A percentile compares a stretch with the other conserved stretches of the same genome.
phyloP scores from a whole-genome alignment of 2,797 vertebrate genomes.

The Acrocephalus scirpaceus region DNA sequence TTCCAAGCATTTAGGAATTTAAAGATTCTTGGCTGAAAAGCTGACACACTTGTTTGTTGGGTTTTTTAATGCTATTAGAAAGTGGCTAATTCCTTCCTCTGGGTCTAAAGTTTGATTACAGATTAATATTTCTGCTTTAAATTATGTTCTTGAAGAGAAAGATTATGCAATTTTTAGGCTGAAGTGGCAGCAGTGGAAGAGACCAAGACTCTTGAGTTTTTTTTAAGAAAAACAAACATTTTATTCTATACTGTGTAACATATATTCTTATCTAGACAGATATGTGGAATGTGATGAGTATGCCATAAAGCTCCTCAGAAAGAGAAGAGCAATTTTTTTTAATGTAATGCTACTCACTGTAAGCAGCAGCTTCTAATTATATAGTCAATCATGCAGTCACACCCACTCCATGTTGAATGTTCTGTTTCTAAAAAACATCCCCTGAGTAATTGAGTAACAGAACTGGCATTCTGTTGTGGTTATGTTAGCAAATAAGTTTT shows the following conservation, averaged over 20 bases:
- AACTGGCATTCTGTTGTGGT: background rate
- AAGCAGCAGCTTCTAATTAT: background rate
- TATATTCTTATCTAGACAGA: background rate
- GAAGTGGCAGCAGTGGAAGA: background rate
- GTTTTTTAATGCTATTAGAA: background rate
- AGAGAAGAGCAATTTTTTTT: background rate
- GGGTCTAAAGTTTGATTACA: slow-evolving; percentile 40
- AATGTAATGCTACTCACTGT: background rate
- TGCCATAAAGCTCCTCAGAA: background rate
- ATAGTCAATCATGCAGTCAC: background rate
- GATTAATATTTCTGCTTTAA: slow-evolving; percentile 34
- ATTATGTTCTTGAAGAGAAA: slow-evolving; percentile 11
- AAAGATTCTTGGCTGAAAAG: background rate
- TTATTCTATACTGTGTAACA: background rate
- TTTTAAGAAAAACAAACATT: background rate
- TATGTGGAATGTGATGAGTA: background rate
- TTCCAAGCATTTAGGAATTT: background rate
- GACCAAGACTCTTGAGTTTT: background rate
- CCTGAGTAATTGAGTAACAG: background rate
- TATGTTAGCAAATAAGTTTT: background rate
- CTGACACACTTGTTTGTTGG: background rate
- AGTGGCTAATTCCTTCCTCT: slow-evolving; percentile 10
- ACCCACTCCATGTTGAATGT: background rate
- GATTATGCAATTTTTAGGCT: background rate
- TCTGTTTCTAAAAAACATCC: background rate